Percentiles rank a stretch among this genome's conserved stretches.
Evolutionary conservation across 1,140 invertebrate genomes (phyloP).

Genomic region (Conus ventricosus): DNA sequence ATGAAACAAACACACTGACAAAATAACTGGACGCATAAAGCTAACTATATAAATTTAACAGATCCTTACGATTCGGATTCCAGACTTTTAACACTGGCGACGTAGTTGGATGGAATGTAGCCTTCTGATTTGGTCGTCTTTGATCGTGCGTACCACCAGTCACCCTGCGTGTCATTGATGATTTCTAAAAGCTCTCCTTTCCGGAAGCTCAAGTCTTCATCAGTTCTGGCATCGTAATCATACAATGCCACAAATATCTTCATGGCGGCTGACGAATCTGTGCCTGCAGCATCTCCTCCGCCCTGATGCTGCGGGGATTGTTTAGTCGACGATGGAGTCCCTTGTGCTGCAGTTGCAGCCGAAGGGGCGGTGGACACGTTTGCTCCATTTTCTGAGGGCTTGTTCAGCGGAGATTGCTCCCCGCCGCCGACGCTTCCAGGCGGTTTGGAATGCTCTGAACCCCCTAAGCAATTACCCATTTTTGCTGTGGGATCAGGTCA

Average conservation of each 20-base stretch:
- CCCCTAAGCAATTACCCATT: conserved; percentile 57
- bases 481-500: conserved; percentile 10
- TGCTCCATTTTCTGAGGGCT: conserved; percentile 40
- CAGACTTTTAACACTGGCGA: conserved; percentile 98
- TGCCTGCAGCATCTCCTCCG: conserved; percentile 41
- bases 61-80: conserved; percentile 97
- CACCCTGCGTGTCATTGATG: conserved; percentile 97
- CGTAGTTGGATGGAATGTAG: conserved; percentile 99
- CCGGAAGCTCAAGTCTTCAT: conserved; percentile 98
- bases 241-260: conserved; percentile 97
- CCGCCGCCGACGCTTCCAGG: conserved; percentile 22
- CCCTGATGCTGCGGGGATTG: conserved; percentile 48
- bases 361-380: conserved; percentile 37
- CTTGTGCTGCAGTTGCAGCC: conserved; percentile 39
- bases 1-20: too few relatives aligned
- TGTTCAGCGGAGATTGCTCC: conserved; percentile 43
- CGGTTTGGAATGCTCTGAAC: conserved; percentile 44
- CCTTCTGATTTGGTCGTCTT: conserved; percentile 93
- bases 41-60: too few relatives aligned
- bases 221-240: conserved; percentile 98
- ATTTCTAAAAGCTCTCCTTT: conserved; percentile 99
- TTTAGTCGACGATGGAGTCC: conserved; percentile 42
- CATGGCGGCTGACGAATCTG: conserved; percentile 37
- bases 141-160: conserved; percentile 99
- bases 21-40: too few relatives aligned